Conservation (phyloP, 2,888 invertebrate genomes). For the Bellardia bayeri region DNA sequence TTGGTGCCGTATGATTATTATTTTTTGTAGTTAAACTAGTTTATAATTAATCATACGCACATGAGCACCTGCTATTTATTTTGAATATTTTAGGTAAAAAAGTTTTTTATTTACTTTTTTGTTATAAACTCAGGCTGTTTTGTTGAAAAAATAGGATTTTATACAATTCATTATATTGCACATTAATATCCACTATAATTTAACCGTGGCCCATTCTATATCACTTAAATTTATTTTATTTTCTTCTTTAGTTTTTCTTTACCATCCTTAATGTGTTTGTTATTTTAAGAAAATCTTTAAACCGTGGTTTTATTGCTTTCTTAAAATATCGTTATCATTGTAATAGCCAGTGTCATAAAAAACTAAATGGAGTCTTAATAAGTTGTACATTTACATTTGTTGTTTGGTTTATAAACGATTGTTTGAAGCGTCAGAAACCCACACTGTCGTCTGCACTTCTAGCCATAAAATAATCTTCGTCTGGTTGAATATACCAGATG, state of each 20-base stretch:
- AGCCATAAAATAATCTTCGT: background rate
- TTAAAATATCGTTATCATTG: constrained; percentile 10
- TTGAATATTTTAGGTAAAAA: too few species aligned
- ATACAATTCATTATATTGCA: background rate
- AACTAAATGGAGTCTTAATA: constrained; percentile 11
- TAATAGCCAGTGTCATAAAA: constrained; percentile 1
- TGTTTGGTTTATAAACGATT: background rate
- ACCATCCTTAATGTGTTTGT: background rate
- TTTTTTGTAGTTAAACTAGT: background rate
- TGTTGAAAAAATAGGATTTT: background rate
- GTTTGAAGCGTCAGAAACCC: background rate
- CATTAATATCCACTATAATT: background rate
- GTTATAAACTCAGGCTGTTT: too few species aligned
- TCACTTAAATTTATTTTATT: background rate
- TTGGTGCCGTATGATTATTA: background rate
- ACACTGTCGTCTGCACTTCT: background rate
- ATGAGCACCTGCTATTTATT: background rate
- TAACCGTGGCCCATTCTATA: background rate
- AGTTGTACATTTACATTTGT: background rate
- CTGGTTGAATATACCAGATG: background rate
- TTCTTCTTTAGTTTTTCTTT: background rate
- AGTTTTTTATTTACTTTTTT: too few species aligned
- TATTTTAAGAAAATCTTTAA: constrained; percentile 8
- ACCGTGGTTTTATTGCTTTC: background rate
- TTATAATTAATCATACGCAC: background rate